Evolutionary conservation across 2,113 vertebrate species (phyloP).

Genomic region (Calonectris borealis): DNA sequence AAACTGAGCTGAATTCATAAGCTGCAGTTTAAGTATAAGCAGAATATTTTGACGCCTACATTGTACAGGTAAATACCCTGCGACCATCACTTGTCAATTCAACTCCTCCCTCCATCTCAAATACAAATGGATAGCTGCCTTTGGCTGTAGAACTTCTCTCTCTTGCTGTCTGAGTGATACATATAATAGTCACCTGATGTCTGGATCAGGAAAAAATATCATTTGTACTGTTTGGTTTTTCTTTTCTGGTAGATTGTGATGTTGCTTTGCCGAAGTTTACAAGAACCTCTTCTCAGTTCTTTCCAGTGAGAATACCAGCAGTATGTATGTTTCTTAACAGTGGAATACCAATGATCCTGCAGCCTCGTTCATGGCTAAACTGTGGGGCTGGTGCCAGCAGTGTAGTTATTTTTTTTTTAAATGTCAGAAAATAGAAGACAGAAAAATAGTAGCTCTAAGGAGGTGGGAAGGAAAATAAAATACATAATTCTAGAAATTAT

Average conservation of each 20-base stretch:
- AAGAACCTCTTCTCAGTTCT: neutral
- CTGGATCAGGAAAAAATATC: neutral
- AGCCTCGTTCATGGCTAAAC: neutral
- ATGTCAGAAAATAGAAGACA: neutral
- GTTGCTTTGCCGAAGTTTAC: neutral
- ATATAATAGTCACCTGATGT: neutral
- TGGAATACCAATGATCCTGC: neutral
- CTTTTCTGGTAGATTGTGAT: too few relatives aligned
- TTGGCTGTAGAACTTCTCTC: neutral
- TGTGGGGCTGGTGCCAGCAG: neutral
- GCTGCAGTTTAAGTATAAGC: neutral
- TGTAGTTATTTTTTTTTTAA: neutral
- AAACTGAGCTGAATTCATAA: neutral
- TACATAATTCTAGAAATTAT: neutral
- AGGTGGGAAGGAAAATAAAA: neutral
- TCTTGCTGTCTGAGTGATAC: neutral
- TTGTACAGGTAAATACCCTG: neutral
- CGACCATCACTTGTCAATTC: constrained; percentile 55
- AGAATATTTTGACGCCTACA: neutral
- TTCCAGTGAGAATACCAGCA: neutral
- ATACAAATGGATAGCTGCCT: neutral
- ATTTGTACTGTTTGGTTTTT: neutral
- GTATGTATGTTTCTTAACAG: neutral
- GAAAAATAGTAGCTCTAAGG: neutral
- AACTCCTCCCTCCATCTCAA: constrained; percentile 77